Evolutionary conservation across 2,113 vertebrate species (phyloP).

Genomic region (Larimichthys polyactis): DNA sequence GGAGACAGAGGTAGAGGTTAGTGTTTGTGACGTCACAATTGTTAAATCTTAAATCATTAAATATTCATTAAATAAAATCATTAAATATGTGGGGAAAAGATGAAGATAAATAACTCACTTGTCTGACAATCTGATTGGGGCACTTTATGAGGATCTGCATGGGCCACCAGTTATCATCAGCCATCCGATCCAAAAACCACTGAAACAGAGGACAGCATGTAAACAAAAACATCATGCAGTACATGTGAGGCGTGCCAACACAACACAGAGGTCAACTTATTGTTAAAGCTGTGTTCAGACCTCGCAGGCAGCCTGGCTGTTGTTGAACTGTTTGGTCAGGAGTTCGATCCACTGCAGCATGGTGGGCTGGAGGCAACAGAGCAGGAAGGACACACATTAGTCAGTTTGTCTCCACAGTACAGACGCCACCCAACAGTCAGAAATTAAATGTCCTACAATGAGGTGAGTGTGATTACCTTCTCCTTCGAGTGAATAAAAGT

Average conservation of each 20-base stretch:
- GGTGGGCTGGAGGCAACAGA: conserved; percentile 87
- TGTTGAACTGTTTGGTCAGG: conserved; percentile 99
- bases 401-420: not conserved
- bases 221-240: not conserved
- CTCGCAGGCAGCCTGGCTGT: conserved; percentile 99
- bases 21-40: not conserved
- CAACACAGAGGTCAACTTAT: not conserved
- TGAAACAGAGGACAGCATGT: conserved; percentile 66
- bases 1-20: not conserved
- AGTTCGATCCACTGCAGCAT: conserved; percentile 99
- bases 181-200: conserved; percentile 99
- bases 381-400: not conserved
- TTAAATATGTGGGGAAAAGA: not conserved
- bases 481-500: conserved; percentile 99
- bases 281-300: conserved; percentile 65
- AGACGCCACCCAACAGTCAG: not conserved
- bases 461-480: conserved; percentile 85
- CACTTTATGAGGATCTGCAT: conserved; percentile 99
- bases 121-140: conserved; percentile 98
- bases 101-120: conserved; percentile 80
- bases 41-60: not conserved
- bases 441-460: not conserved
- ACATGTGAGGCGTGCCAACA: too few species aligned
- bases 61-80: not conserved
- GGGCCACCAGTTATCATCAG: conserved; percentile 99